Evolutionary conservation across 2,888 invertebrate species (phyloP), one percentile per base, ranked within the genome.

Genomic region (Volucella inanis): DNA sequence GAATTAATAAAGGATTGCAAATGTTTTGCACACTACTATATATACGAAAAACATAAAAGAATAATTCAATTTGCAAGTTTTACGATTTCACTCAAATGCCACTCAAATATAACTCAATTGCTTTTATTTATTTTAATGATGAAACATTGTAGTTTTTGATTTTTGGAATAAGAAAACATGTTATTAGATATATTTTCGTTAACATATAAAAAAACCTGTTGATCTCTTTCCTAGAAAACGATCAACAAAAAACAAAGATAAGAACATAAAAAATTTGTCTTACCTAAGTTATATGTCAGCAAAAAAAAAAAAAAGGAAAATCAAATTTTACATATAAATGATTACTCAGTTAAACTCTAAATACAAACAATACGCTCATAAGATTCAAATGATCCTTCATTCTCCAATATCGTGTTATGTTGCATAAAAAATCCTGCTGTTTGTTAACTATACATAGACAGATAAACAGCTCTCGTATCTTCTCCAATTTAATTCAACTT

Each of bases 281-380:
- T 18, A n/a, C n/a, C n/a, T n/a, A 14, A 18, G 3, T 50, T 1
- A 14, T 38, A 2, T 9, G 31, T 14, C 39, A 39, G 55, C 38
- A 55, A 55, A 22, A 54, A 31, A 12, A 31, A 8, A 41, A 3
- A 55, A 55, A 22, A 54, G 12, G 4, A 31, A 8, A 41, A 3
- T 41, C 12, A 49, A 49, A 49, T 3, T 14, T 49, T 11, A 43
- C 11, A 43, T n/a, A 8, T 54, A 41, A 8, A n/a, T 61, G 0
- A 8, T 11, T 43, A 43, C 43, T 49, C 14, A n/a, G 49, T 59
- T n/a, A 41, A 57, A 41, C 57, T 31, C 31, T 39, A 14, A 12
- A 14, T 55, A 55, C 39, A 39, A 14, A 55, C 14, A 55, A 55
- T 12, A 55, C 55, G 55, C 18, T 38, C n/a, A 55, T 38, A 52